Evolutionary conservation across 2,888 invertebrate species (phyloP).

Genomic region (Pristionchus entomophagus): DNA sequence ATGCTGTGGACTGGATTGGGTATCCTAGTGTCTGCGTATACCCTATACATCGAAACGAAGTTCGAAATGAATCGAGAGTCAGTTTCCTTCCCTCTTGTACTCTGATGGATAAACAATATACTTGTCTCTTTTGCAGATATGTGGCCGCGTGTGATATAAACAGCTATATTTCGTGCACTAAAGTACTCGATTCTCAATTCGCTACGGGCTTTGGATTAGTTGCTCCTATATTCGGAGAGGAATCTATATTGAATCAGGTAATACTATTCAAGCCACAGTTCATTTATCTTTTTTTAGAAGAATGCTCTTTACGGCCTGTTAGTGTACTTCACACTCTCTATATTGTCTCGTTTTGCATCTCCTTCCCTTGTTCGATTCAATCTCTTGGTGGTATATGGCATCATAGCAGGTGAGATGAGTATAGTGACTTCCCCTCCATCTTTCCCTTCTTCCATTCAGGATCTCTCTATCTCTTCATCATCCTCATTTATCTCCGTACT

Average conservation of each 20-base stretch:
- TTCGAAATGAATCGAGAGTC: conserved; percentile 41
- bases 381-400: not conserved
- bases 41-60: conserved; percentile 19
- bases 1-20: conserved; percentile 25
- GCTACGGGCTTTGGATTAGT: conserved; percentile 39
- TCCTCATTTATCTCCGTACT: conserved; percentile 25
- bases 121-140: conserved; percentile 5
- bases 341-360: conserved; percentile 13
- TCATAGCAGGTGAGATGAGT: not conserved
- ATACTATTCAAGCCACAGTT: too few relatives aligned
- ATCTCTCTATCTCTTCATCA: conserved; percentile 29
- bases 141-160: conserved; percentile 43
- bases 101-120: not conserved
- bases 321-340: conserved; percentile 3
- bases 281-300: conserved; percentile 30
- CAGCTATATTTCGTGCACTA: conserved; percentile 28
- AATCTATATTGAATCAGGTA: conserved; percentile 39
- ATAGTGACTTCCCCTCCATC: not conserved
- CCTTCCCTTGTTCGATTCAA: not conserved
- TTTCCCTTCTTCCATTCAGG: not conserved
- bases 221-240: conserved; percentile 14
- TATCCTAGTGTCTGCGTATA: conserved; percentile 1
- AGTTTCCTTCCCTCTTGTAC: not conserved
- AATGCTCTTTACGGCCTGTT: conserved; percentile 36
- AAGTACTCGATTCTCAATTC: conserved; percentile 32